Percentiles rank a stretch among this genome's conserved stretches.
Conservation (phyloP, 2,797 vertebrate species). For the Sebastes miniatus region DNA sequence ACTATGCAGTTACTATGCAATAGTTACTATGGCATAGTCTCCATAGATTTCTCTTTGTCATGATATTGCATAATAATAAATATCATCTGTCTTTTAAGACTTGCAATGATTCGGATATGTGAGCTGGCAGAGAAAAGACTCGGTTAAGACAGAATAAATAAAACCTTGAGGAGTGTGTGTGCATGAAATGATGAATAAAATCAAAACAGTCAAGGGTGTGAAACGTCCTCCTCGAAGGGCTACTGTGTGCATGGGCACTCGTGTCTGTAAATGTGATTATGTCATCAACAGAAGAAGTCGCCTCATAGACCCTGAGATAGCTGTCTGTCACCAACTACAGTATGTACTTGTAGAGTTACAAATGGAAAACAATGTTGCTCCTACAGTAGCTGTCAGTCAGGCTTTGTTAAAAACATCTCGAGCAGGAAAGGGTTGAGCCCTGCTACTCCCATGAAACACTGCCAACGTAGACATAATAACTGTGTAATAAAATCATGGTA, state of each 20-base stretch:
- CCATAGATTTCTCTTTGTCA: slow-evolving; percentile 1
- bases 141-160: slow-evolving; percentile 50
- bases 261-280: neutral
- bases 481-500: neutral
- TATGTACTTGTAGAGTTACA: neutral
- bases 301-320: slow-evolving; percentile 56
- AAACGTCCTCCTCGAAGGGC: neutral
- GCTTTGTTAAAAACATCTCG: slow-evolving; percentile 6
- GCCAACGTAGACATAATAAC: slow-evolving; percentile 13
- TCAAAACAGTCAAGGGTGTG: neutral
- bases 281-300: slow-evolving; percentile 27
- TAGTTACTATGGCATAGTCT: slow-evolving; percentile 55
- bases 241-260: neutral
- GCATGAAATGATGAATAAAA: slow-evolving; percentile 6
- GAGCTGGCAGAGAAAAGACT: slow-evolving; percentile 25
- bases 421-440: slow-evolving; percentile 26
- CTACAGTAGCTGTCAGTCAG: neutral
- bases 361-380: slow-evolving; percentile 1
- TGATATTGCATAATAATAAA: slow-evolving; percentile 76
- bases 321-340: neutral
- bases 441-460: slow-evolving; percentile 15
- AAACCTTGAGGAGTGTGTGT: slow-evolving; percentile 23
- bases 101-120: slow-evolving; percentile 16
- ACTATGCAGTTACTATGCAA: slow-evolving; percentile 53
- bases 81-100: slow-evolving; percentile 57